Conservation (phyloP, 2,113 vertebrate species). For the Alethe diademata region DNA sequence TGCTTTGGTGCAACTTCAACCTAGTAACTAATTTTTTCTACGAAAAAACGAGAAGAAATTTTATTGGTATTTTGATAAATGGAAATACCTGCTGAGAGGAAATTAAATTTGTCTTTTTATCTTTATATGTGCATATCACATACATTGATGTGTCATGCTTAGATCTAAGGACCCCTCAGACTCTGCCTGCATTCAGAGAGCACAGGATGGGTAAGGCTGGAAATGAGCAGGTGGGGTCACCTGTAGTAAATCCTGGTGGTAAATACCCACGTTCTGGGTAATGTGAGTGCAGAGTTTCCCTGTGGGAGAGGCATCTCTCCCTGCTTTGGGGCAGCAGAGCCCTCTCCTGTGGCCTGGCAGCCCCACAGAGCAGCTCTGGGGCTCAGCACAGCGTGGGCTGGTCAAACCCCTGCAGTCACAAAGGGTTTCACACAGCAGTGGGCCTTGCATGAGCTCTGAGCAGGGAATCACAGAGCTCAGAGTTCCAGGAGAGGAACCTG, state of each 20-base stretch:
- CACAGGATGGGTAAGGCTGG: not conserved
- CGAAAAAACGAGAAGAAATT: not conserved
- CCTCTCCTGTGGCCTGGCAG: not conserved
- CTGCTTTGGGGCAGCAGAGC: not conserved
- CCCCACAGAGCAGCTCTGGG: fast-evolving
- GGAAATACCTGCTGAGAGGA: not conserved
- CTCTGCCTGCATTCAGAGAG: not conserved
- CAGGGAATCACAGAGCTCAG: not conserved
- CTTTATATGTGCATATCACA: fast-evolving
- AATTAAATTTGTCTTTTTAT: not conserved
- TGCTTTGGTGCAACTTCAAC: not conserved
- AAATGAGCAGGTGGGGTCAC: not conserved
- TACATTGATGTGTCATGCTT: fast-evolving
- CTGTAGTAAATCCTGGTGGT: too few species aligned
- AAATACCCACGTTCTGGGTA: too few species aligned
- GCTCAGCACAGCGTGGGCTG: too few species aligned
- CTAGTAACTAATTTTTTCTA: not conserved
- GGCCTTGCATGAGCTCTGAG: not conserved
- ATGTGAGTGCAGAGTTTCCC: too few species aligned
- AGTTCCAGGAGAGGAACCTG: not conserved
- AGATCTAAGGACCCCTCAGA: not conserved
- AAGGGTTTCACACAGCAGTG: too few species aligned
- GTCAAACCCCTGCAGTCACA: too few species aligned
- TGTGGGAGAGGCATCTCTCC: not conserved
- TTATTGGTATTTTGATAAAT: not conserved